A percentile compares a stretch with the other conserved stretches of the same genome.
Conservation (phyloP, 2,888 invertebrate genomes). For the Acleris cristana region DNA sequence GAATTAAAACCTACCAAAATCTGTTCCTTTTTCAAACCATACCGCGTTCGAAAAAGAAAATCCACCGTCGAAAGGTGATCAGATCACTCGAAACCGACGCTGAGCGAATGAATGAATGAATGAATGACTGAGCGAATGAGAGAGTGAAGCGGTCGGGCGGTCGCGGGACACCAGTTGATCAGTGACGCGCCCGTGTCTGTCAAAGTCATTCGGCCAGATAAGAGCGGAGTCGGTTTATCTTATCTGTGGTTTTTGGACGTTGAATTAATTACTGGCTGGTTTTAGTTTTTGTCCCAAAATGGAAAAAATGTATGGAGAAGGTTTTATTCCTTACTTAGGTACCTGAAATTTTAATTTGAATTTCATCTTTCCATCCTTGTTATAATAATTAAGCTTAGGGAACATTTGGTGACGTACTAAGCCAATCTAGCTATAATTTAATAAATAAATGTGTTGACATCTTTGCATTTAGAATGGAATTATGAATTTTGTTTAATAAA, state of each 20-base stretch:
- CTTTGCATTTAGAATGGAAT: too few species aligned
- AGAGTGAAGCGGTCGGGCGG: slow-evolving; percentile 48
- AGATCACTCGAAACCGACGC: slow-evolving; percentile 78
- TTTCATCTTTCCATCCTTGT: too few species aligned
- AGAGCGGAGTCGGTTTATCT: slow-evolving; percentile 55
- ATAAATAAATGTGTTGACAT: too few species aligned
- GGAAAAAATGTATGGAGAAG: slow-evolving; percentile 15
- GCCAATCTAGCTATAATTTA: too few species aligned
- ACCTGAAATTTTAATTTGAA: too few species aligned
- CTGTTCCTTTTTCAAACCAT: slow-evolving; percentile 56
- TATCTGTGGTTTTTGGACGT: slow-evolving; percentile 35
- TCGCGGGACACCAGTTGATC: slow-evolving; percentile 80
- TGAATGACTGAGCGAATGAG: slow-evolving; percentile 54
- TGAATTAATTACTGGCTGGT: slow-evolving; percentile 36
- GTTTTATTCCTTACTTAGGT: slow-evolving; percentile 2
- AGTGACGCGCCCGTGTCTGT: slow-evolving; percentile 76
- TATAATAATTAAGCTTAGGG: too few species aligned
- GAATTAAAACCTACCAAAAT: slow-evolving; percentile 30
- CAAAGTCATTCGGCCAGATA: slow-evolving; percentile 62
- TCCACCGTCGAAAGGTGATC: slow-evolving; percentile 69
- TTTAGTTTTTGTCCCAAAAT: slow-evolving; percentile 39
- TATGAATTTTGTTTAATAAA: not conserved
- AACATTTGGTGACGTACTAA: too few species aligned
- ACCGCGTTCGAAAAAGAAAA: slow-evolving; percentile 52
- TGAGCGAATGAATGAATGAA: slow-evolving; percentile 65